Evolutionary conservation across 2,113 vertebrate genomes (phyloP).

Genomic region (Dunckerocampus dactyliophorus): DNA sequence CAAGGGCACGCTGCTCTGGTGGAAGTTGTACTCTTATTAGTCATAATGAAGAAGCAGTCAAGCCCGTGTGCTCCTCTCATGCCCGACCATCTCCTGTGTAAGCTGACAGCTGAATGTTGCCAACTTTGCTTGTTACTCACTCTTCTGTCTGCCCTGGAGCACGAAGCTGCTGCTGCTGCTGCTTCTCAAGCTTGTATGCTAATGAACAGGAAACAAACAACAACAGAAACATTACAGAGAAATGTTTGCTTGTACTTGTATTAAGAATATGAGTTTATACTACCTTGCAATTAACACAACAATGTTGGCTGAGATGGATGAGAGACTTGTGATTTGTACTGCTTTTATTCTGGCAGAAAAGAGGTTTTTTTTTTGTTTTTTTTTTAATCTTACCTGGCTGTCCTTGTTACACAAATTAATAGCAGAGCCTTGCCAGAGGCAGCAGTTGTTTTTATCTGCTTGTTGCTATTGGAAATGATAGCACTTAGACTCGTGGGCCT

Average conservation of each 20-base stretch:
- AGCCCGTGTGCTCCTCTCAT: constrained; percentile 12
- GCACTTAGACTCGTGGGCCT: constrained; percentile 46
- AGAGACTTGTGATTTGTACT: constrained; percentile 3
- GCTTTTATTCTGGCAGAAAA: constrained; percentile 31
- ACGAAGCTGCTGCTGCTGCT: constrained; percentile 1
- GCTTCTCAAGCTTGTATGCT: constrained; percentile 12
- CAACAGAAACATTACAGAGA: background rate
- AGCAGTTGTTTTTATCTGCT: constrained; percentile 56
- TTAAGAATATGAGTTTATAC: background rate
- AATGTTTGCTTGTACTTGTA: background rate
- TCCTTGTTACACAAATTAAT: constrained; percentile 57
- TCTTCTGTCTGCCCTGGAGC: background rate
- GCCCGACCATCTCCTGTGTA: constrained; percentile 12
- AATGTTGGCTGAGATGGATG: constrained; percentile 1
- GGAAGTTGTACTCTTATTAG: constrained; percentile 17
- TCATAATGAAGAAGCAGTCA: constrained; percentile 22
- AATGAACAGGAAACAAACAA: background rate
- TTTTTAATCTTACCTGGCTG: constrained; percentile 34
- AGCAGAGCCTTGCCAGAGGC: constrained; percentile 38
- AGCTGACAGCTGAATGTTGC: constrained; percentile 20
- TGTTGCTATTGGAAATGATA: constrained; percentile 58
- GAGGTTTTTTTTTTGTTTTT: constrained; percentile 23
- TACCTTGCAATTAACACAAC: background rate
- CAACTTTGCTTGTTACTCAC: constrained; percentile 18
- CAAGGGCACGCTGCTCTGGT: background rate